Percentiles rank a stretch among this genome's conserved stretches.
Evolutionary conservation across 2,113 vertebrate species (phyloP).

Genomic region (Saguinus imperator): DNA sequence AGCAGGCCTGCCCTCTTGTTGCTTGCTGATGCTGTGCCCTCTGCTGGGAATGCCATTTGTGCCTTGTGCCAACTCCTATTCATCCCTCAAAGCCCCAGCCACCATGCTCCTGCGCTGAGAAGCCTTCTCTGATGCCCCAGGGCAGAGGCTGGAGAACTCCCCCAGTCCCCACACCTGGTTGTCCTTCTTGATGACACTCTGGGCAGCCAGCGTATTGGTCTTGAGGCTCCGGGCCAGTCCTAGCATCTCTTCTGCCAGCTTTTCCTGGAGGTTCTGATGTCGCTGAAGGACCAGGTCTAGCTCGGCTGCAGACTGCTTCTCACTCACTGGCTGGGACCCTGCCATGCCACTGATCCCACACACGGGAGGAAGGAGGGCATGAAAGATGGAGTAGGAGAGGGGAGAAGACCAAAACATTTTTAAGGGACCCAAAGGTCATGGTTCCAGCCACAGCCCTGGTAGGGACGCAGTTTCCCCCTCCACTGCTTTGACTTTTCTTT

Average conservation of each 20-base stretch:
- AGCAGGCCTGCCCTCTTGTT: background rate
- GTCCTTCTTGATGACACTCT: conserved; percentile 98
- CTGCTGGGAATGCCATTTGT: background rate
- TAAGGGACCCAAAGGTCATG: background rate
- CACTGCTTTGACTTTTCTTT: background rate
- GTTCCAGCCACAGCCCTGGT: background rate
- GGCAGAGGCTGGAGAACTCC: background rate
- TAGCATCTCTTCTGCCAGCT: conserved; percentile 98
- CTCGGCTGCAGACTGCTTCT: conserved; percentile 92
- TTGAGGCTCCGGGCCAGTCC: conserved; percentile 95
- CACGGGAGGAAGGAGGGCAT: background rate
- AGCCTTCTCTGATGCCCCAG: background rate
- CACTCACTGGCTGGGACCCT: conserved; percentile 85
- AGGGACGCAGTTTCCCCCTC: background rate
- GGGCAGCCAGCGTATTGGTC: conserved; percentile 94
- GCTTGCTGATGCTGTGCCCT: background rate
- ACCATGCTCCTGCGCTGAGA: background rate
- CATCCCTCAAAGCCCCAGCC: background rate
- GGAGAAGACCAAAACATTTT: background rate
- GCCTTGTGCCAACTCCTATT: background rate
- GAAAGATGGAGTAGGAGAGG: background rate
- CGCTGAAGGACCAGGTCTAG: conserved; percentile 93
- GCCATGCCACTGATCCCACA: conserved; percentile 8
- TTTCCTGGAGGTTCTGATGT: conserved; percentile 96
- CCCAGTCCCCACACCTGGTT: conserved; percentile 89